Evolutionary conservation across 2,113 vertebrate genomes (phyloP).

Genomic region (Bothrops jararaca): DNA sequence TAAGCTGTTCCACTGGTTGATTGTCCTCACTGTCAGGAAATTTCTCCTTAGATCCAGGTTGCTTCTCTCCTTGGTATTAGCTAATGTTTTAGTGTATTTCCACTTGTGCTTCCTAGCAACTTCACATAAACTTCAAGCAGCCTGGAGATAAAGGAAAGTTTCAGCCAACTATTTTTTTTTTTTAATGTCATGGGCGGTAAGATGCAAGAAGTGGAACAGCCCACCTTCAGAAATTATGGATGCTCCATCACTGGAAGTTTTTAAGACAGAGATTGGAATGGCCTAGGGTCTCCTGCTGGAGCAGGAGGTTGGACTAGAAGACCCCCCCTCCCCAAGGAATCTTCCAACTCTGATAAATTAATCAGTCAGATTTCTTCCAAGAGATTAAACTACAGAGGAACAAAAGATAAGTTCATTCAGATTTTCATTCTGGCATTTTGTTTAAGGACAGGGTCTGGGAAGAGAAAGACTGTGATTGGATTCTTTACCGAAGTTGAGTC

Average conservation of each 20-base stretch:
- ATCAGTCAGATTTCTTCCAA: neutral
- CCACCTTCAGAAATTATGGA: no score
- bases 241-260: no score
- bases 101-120: neutral
- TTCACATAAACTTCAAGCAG: neutral
- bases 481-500: neutral
- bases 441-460: neutral
- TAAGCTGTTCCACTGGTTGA: no score
- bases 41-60: no score
- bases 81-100: neutral
- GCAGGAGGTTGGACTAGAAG: neutral
- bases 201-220: no score
- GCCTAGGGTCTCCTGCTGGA: neutral
- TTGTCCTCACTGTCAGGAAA: no score
- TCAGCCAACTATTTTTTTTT: neutral
- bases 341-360: neutral
- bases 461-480: neutral
- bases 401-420: neutral
- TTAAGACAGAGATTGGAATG: no score
- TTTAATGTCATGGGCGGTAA: neutral
- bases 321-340: neutral
- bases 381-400: neutral
- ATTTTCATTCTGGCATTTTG: neutral
- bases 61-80: no score
- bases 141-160: neutral